Percentiles rank a stretch among this genome's conserved stretches.
Conservation (phyloP, 2,888 invertebrate genomes). For the Caenorhabditis sp. region DNA sequence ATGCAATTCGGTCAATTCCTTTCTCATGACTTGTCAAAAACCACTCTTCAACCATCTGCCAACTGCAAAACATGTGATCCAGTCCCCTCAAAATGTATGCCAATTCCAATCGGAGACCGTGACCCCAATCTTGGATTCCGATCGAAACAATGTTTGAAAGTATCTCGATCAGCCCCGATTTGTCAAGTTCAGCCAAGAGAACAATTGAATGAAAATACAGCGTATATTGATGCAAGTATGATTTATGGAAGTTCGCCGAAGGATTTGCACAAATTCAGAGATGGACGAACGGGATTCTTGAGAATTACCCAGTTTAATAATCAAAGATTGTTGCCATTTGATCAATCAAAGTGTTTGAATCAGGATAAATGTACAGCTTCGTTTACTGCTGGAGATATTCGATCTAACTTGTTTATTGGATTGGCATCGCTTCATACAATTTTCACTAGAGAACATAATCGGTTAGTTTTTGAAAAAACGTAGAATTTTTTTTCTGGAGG, state of each 20-base stretch:
- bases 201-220: constrained; percentile 81
- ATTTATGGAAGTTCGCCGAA: constrained; percentile 83
- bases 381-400: constrained; percentile 66
- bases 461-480: constrained; percentile 28
- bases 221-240: constrained; percentile 91
- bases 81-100: constrained; percentile 67
- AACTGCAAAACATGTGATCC: constrained; percentile 63
- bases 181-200: constrained; percentile 96
- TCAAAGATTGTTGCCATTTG: constrained; percentile 66
- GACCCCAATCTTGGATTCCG: constrained; percentile 68
- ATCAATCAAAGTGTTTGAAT: constrained; percentile 62
- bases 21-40: constrained; percentile 69
- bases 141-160: constrained; percentile 63
- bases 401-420: constrained; percentile 72
- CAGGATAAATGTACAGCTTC: constrained; percentile 64
- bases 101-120: constrained; percentile 63
- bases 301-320: constrained; percentile 54
- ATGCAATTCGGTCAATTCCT: constrained; percentile 72
- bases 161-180: constrained; percentile 84
- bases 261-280: constrained; percentile 69
- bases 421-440: constrained; percentile 76
- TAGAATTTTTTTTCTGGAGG: no score
- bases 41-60: constrained; percentile 51
- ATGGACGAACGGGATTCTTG: constrained; percentile 65
- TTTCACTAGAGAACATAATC: constrained; percentile 89